Evolutionary conservation across 2,797 vertebrate genomes (phyloP), one percentile per base, ranked within the genome.

Genomic region (Myotis findleyi): DNA sequence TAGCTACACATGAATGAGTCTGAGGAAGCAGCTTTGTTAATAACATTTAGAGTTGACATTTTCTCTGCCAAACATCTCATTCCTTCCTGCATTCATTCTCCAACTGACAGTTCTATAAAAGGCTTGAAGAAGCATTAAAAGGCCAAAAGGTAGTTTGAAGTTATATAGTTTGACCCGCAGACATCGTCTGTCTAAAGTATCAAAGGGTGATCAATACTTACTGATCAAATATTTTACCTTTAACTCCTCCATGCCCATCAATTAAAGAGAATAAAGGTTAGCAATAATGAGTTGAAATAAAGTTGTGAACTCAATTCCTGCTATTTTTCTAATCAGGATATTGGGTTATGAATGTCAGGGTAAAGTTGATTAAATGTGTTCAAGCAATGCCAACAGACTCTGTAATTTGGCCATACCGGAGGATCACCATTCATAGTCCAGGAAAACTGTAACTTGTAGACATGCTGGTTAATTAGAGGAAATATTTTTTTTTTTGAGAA

Each of bases 31-130:
- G 2, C 55, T 89, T 72, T 85, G 87, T 90, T 85, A 90, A 38
- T 76, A 93, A 90, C 77, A 95, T 87, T 95, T 75, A 89, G 64
- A 82, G 64, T 18, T 97, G 95, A 49, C 27, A 94, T 97, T 97
- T 96, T 93, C 77, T 93, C 47, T 88, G 27, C 38, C 73, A 95
- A 93, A 87, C 30, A 80, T 23, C 51, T 73, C 44, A 84, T 84
- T 66, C 10, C 23, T 91, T 80, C 55, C 49, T 85, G n/a, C 27
- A 57, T 80, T 91, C 55, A 92, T 57, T 88, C 44, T 89, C 38
- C 47, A 93, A 83, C 36, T 95, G 92, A 72, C 83, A 96, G 96
- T 94, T 97, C 73, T 85, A 72, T 51, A 87, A 96, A 97, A 94
- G 73, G 17, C 66, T 93, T 68, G 10, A 86, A 95, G 27, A 25